Conservation (phyloP, 2,888 invertebrate species). For the Pristionchus mayeri region DNA sequence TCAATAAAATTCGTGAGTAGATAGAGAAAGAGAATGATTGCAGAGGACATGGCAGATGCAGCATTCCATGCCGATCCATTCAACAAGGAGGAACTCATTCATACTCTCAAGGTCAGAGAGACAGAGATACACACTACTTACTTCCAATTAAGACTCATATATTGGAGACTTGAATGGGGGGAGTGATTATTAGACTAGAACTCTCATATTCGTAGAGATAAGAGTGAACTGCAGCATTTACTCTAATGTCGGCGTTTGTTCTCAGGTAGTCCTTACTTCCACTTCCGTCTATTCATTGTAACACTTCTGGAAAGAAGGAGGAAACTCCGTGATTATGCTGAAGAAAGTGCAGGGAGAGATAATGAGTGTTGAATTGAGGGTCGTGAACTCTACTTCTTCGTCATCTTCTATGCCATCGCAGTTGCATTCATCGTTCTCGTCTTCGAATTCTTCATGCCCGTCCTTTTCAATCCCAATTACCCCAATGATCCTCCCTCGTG, state of each 20-base stretch:
- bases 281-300: no score
- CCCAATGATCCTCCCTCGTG: conserved; percentile 50
- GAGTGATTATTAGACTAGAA: no score
- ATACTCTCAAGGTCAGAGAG: conserved; percentile 62
- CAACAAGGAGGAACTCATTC: conserved; percentile 62
- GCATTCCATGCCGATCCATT: conserved; percentile 57
- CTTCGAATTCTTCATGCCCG: conserved; percentile 66
- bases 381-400: conserved; percentile 64
- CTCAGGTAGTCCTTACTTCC: no score
- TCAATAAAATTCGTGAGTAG: background rate
- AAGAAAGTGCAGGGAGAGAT: no score
- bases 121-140: no score
- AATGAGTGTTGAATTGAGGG: conserved; percentile 50
- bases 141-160: no score
- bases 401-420: conserved; percentile 66
- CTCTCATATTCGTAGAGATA: no score
- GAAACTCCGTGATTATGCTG: no score
- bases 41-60: conserved; percentile 32
- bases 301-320: no score
- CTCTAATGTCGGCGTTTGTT: no score
- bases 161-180: no score
- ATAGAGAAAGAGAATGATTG: background rate
- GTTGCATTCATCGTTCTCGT: conserved; percentile 64
- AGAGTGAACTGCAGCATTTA: no score
- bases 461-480: conserved; percentile 57